Conservation (phyloP, 1,140 invertebrate genomes). For the Heterodera carotae region DNA sequence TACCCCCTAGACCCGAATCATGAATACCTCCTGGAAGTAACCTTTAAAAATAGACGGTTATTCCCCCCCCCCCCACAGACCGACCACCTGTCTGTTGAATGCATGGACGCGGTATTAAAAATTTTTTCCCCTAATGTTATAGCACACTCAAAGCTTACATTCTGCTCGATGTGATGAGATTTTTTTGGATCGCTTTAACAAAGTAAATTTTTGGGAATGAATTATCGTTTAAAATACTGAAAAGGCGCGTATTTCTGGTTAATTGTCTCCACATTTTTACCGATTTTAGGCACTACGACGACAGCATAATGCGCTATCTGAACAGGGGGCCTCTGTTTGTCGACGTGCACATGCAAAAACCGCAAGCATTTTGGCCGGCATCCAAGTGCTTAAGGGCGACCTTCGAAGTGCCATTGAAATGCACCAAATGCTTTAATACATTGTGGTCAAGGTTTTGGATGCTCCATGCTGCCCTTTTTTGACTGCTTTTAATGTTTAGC, state of each 20-base stretch:
- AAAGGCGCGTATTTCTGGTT: too few species aligned
- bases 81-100: too few species aligned
- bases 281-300: conserved; percentile 79
- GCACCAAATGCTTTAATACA: conserved; percentile 72
- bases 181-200: conserved; percentile 88
- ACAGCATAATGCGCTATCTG: conserved; percentile 96
- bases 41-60: too few species aligned
- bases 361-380: conserved; percentile 93
- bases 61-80: too few species aligned
- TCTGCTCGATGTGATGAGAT: conserved; percentile 78
- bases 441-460: conserved; percentile 62
- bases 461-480: too few species aligned
- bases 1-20: too few species aligned
- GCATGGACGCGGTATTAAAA: too few species aligned
- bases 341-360: conserved; percentile 95
- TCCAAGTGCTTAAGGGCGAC: conserved; percentile 85
- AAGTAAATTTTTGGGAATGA: conserved; percentile 65
- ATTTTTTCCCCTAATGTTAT: not conserved
- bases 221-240: too few species aligned
- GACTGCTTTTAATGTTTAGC: too few species aligned
- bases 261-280: conserved; percentile 3
- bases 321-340: conserved; percentile 86
- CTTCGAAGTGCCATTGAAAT: conserved; percentile 93
- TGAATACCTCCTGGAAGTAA: too few species aligned
- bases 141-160: conserved; percentile 71